Evolutionary conservation across 2,113 vertebrate genomes (phyloP).

Genomic region (Myotis lucifugus): DNA sequence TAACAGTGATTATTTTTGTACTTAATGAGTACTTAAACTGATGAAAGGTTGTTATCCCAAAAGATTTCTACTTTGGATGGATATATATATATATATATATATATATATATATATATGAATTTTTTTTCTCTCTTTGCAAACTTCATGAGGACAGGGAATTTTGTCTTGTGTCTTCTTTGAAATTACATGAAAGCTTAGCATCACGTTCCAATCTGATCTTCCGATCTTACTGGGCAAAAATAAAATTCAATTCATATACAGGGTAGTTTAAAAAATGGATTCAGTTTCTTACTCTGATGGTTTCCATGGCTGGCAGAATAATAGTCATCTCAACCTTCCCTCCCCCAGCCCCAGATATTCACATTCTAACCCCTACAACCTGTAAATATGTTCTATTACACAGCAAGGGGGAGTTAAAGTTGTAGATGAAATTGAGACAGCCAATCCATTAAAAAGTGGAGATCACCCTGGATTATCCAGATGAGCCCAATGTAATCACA

Average conservation of each 20-base stretch:
- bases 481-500: neutral
- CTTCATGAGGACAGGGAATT: neutral
- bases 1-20: conserved; percentile 58
- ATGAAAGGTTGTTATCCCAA: neutral
- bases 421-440: conserved; percentile 26
- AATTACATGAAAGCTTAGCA: neutral
- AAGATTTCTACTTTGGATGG: neutral
- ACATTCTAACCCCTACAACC: neutral
- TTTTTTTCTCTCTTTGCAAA: neutral
- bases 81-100: neutral
- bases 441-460: conserved; percentile 1
- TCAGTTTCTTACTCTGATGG: neutral
- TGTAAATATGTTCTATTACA: neutral
- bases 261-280: neutral
- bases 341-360: neutral
- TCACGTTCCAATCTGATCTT: neutral
- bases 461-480: neutral
- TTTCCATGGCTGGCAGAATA: neutral
- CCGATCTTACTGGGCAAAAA: neutral
- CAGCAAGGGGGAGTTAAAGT: neutral
- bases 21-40: conserved; percentile 15
- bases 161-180: neutral
- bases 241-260: neutral
- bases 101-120: neutral
- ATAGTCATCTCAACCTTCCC: rapidly evolving